Conservation (phyloP, 2,797 vertebrate species). For the Chelon auratus region DNA sequence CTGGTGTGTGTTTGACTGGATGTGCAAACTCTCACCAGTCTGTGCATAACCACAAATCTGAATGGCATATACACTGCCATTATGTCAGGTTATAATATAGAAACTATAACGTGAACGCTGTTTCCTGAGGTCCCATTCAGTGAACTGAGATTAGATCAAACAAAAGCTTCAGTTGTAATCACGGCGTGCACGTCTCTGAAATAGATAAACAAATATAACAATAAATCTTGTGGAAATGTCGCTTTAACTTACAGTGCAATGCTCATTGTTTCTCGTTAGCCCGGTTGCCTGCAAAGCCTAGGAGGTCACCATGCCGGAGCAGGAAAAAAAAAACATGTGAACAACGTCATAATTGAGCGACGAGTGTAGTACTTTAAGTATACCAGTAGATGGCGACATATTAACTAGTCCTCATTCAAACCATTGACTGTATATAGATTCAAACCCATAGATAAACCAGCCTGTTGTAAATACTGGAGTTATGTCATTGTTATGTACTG, state of each 20-base stretch:
- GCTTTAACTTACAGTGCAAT: not conserved
- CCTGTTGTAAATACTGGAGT: not conserved
- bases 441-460: not conserved
- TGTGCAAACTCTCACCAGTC: constrained; percentile 51
- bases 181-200: not conserved
- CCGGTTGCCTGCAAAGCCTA: not conserved
- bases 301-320: constrained; percentile 56
- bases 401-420: not conserved
- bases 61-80: constrained; percentile 49
- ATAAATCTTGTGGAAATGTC: not conserved
- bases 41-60: constrained; percentile 43
- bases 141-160: not conserved
- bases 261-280: not conserved
- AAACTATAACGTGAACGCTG: not conserved
- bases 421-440: no score
- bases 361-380: not conserved
- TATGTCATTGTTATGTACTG: no score
- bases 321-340: constrained; percentile 17
- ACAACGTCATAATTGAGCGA: constrained; percentile 72
- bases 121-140: not conserved
- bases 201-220: not conserved
- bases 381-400: constrained; percentile 52
- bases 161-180: not conserved
- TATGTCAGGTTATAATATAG: not conserved
- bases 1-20: constrained; percentile 15